Base-by-base conservation (phyloP, 64 coral and sea anemone species). In the Montipora foliosa region DNA sequence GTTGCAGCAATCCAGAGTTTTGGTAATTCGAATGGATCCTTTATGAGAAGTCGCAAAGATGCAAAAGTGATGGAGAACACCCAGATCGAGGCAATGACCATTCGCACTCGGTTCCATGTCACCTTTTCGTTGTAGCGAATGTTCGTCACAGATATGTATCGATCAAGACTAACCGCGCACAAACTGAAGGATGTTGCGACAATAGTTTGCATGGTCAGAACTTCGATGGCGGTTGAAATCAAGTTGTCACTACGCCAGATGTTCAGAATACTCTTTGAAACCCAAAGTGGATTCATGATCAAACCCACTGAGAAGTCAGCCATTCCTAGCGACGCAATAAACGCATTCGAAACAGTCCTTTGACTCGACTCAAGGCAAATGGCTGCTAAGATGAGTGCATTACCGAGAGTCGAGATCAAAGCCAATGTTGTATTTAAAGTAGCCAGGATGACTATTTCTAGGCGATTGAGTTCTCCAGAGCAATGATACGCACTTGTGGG, bases 221-320 rank as follows among this genome's bases (percentile, higher is more conserved):
- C 71, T 16, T 94, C 87, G 2, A 75, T 84, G 4, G 19, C 67
- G 61, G 48, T 84, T 7, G 87, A 82, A 16, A 89, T 67, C 19
- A 49, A 29, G 24, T 94, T 58, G n/a, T 89, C 66, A 17, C 88
- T 94, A 16, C 76, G 15, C 92, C 92, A 94, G 20, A 83, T 76
- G 17, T 94, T 94, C 12, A 94, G 37, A 4, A 76, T 52, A 58
- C 78, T 89, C 74, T 83, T 89, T 70, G 90, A 47, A 9, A 79
- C 84, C 83, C 86, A 96, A 9, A 92, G 37, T 21, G 94, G 94
- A 60, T 96, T 96, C 13, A 96, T 81, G 17, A 96, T 49, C 61
- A 92, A 19, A 7, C 94, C 94, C 4, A 96, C 94, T 9, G 62
- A 24, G 16, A 96, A 89, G 58, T 96, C 94, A 7, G 94, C 90